Evolutionary conservation across 2,113 vertebrate species (phyloP).

Genomic region (Pyxicephalus adspersus): DNA sequence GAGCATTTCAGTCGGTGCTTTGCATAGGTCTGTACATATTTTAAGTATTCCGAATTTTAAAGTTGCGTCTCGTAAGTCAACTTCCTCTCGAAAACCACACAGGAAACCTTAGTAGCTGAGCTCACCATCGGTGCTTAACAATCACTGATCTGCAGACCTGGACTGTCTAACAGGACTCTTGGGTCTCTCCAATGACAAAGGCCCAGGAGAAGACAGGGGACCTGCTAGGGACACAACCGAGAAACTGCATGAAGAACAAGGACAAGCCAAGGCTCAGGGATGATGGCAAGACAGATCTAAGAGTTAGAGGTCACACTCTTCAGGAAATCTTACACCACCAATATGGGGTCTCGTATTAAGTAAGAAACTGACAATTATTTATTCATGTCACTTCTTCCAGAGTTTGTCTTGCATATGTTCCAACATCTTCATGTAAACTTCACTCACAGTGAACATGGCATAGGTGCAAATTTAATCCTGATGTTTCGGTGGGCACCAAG

Average conservation of each 20-base stretch:
- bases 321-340: neutral
- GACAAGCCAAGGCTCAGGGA: neutral
- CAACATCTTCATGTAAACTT: too few species aligned
- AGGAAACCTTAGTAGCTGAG: slow-evolving; percentile 43
- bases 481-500: too few species aligned
- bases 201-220: neutral
- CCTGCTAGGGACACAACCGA: neutral
- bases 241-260: neutral
- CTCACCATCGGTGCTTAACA: neutral
- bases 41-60: slow-evolving; percentile 4
- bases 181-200: neutral
- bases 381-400: neutral
- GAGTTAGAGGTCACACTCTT: neutral
- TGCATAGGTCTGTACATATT: neutral
- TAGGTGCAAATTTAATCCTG: too few species aligned
- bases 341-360: slow-evolving; percentile 67
- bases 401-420: neutral
- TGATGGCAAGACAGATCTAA: neutral
- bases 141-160: neutral
- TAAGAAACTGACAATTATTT: slow-evolving; percentile 57
- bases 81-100: slow-evolving; percentile 54
- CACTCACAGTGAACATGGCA: too few species aligned
- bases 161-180: slow-evolving; percentile 9
- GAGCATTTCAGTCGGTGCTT: neutral
- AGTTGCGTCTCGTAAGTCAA: slow-evolving; percentile 8